Evolutionary conservation across 2,113 vertebrate genomes (phyloP), one percentile per base, ranked within the genome.

Genomic region (Spea bombifrons): DNA sequence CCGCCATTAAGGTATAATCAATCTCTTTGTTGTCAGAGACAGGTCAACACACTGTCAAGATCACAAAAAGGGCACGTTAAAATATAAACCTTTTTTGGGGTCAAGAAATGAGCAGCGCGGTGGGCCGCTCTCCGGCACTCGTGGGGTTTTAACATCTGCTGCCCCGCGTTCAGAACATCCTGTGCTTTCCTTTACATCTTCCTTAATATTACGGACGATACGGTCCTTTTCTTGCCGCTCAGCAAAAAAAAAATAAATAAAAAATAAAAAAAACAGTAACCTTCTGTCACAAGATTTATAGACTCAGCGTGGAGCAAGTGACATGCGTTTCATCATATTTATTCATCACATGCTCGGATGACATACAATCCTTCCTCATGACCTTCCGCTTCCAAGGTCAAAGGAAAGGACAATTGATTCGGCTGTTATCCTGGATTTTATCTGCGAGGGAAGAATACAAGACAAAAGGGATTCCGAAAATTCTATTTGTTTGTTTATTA

Each of bases 251-350:
- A 50, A 30, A 30, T 30, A 30, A 30, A 30, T 30, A 30, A 30
- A 30, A 30, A 30, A 30, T 30, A 30, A 30, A 44, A 3, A 5
- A 50, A 59, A 59, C 5, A 46, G 44, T 68, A 15, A 65, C 47
- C 76, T 53, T 44, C 64, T 66, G 59, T 53, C 59, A 71, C 5
- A 66, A 73, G 78, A 80, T 80, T 73, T 67, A 80, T 80, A 53
- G 64, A 15, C 4, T 47, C 52, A 12, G 65, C 45, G 17, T 73
- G n/a, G 15, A 61, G 61, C 47, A 44, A 8, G n/a, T 73, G 77
- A 79, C 77, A 66, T 45, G n/a, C 46, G 30, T 63, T 79, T 73
- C 77, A 79, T 73, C 70, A 73, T 71, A 48, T 66, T 78, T 72
- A 71, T 55, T 47, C 59, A 55, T 65, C 70, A 10, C 10, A 5